Percentiles rank a stretch among this genome's conserved stretches.
These are phyloP conservation scores for Ahaetulla prasina DNA, from an alignment of 2,113 vertebrate genomes.

Conservation along the genomic window DNA sequence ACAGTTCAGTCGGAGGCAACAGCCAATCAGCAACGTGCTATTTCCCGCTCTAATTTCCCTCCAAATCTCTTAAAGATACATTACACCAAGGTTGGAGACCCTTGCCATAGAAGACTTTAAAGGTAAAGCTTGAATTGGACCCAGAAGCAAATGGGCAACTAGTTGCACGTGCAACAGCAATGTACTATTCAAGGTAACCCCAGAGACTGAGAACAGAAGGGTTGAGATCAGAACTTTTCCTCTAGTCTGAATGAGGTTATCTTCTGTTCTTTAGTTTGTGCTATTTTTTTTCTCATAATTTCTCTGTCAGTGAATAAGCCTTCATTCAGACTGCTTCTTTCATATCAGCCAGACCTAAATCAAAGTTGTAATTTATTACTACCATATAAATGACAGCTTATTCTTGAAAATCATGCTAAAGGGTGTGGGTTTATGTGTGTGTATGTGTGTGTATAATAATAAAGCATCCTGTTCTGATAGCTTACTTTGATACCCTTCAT, in stretches of 20 bases:
- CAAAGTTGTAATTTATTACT: neutral
- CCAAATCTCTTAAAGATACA: too few relatives aligned
- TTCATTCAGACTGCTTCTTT: neutral
- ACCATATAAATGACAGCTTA: neutral
- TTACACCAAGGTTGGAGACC: too few relatives aligned
- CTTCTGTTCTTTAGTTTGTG: slow-evolving; percentile 10
- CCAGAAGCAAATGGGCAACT: too few relatives aligned
- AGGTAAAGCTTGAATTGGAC: too few relatives aligned
- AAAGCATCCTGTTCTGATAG: neutral
- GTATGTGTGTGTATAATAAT: neutral
- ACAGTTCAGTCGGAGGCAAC: too few relatives aligned
- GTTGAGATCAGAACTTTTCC: slow-evolving; percentile 17
- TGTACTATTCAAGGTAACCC: too few relatives aligned
- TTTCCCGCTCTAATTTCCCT: too few relatives aligned
- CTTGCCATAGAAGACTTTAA: too few relatives aligned
- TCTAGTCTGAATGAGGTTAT: slow-evolving; percentile 15
- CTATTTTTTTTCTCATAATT: slow-evolving; percentile 30
- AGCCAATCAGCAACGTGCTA: too few relatives aligned
- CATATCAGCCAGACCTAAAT: neutral
- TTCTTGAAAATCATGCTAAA: neutral
- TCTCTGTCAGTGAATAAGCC: slow-evolving; percentile 11
- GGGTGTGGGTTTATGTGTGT: neutral
- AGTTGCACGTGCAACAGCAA: too few relatives aligned
- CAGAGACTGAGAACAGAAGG: too few relatives aligned
- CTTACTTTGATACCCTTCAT: neutral